Evolutionary conservation across 2,113 vertebrate genomes (phyloP).

Genomic region (Poecilia latipinna): DNA sequence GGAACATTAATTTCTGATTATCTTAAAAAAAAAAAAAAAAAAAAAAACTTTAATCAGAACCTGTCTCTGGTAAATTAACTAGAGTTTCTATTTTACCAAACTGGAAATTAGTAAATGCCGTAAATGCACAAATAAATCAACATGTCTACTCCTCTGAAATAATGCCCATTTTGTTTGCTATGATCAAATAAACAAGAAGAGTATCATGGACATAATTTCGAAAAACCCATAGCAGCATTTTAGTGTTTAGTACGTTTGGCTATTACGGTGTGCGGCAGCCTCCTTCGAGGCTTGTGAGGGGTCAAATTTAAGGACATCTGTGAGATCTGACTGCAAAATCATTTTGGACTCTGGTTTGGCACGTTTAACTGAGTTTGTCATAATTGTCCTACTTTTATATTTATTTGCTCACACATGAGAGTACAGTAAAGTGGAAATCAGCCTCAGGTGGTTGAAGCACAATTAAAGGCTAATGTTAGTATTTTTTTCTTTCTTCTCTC

Average conservation of each 20-base stretch:
- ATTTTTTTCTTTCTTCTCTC: slow-evolving; percentile 30
- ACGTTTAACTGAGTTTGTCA: slow-evolving; percentile 3
- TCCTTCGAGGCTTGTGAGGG: background rate
- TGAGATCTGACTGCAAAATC: background rate
- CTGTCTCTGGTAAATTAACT: too few species aligned
- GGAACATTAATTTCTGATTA: too few species aligned
- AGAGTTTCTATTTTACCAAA: slow-evolving; percentile 25
- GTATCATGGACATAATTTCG: slow-evolving; percentile 16
- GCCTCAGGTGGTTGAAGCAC: slow-evolving; percentile 40
- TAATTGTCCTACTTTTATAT: slow-evolving; percentile 10
- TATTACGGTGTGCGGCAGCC: background rate
- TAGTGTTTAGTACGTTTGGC: background rate
- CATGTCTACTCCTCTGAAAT: slow-evolving; percentile 31
- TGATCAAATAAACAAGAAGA: slow-evolving; percentile 17
- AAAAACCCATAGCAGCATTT: background rate
- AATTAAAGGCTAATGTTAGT: slow-evolving; percentile 38
- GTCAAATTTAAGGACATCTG: background rate
- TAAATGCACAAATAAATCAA: slow-evolving; percentile 11
- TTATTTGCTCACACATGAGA: background rate
- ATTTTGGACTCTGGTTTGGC: background rate
- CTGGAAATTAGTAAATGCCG: slow-evolving; percentile 61
- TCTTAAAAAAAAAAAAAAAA: too few species aligned
- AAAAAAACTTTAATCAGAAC: too few species aligned
- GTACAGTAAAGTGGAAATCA: slow-evolving; percentile 50
- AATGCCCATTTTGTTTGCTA: slow-evolving; percentile 31